Base-by-base conservation (phyloP, 2,888 invertebrate genomes). In the Pollenia amentaria region DNA sequence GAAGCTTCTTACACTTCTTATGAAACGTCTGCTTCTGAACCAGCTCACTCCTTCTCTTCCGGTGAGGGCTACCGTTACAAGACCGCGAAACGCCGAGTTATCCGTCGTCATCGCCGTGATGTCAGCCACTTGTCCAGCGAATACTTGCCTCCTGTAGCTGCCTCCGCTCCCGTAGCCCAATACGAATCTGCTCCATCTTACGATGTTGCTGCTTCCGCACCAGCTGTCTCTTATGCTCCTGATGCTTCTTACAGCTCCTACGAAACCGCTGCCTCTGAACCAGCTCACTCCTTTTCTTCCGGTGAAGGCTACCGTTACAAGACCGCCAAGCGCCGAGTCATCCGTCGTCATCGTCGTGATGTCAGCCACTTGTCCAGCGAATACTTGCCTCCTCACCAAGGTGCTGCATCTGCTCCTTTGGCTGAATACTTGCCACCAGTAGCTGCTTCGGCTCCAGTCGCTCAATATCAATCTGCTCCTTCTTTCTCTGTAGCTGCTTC, bases 301-400 rank as follows among this genome's bases (percentile, higher is more conserved):
- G 82, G 73, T 51, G 92, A 91, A 85, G 92, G 92, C 16, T 93
- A 93, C 89, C 90, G 90, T 64, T 92, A 93, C 89, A 92, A 90
- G 89, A 92, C 90, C 87, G 89, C 90, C 53, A 90, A 89, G 85
- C 91, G 90, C 69, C 87, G 87, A 62, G 87, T 89, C 69, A 80
- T 83, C 40, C 87, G 87, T 82, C 87, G 82, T 51, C 67, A 51
- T 38, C 72, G 92, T 88, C 91, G 92, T 89, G 92, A 89, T 88
- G 91, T 90, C 48, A 90, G 90, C 88, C 90, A 91, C 51, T 90
- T 90, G 14, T 89, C 90, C 88, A 91, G 82, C 89, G 92, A 92
- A 40, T 92, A 92, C 81, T 88, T 92, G 90, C 92, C 90, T 40
- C 90, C 91, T 40, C 89, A 60, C 7, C 14, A 89, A 18, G 91